Evolutionary conservation across 1,140 invertebrate genomes (phyloP), one percentile per base, ranked within the genome.

Genomic region (Littorina saxatilis): DNA sequence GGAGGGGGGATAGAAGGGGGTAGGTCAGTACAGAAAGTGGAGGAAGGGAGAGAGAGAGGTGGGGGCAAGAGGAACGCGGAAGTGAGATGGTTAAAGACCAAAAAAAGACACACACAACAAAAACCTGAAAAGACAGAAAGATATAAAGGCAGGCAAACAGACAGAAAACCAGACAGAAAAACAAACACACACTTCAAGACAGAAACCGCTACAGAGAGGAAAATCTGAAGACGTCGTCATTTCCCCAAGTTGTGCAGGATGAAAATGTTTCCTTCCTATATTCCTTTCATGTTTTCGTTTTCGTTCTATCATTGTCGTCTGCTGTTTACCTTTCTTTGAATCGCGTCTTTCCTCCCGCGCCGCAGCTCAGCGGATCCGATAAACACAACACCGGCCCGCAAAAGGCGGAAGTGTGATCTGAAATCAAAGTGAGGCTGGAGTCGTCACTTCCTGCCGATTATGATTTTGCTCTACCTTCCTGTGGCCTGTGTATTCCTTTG

Each of bases 381-480:
- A 5, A 73, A 73, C 43, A n/a, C 39, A 23, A 32, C 39, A 1
- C 0, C 43, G 7, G 0, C 23, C 23, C 23, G 4, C 40, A 2
- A 23, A 11, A 20, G 50, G 23, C 70, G 70, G 70, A 73, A 73
- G 70, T 73, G 43, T 47, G 70, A 73, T 73, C 70, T n/a, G 43
- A 52, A 73, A 50, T 73, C 70, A 73, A 47, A 73, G 40, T 23
- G 70, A 73, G 70, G n/a, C 70, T 52, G 40, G 23, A 29, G 20
- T 27, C 40, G 40, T 73, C 70, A 73, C 70, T 73, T 73, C 70
- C 70, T 73, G 70, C 50, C 35, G 20, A 73, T 73, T 39, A 73
- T 50, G 70, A 73, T 73, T 73, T 50, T 35, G 35, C 61, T 27
- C 61, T 63, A 1, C n/a, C 61, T 63, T 63, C 66, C 66, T 29